Conservation (phyloP, 2,797 vertebrate species). For the Psittacula echo region DNA sequence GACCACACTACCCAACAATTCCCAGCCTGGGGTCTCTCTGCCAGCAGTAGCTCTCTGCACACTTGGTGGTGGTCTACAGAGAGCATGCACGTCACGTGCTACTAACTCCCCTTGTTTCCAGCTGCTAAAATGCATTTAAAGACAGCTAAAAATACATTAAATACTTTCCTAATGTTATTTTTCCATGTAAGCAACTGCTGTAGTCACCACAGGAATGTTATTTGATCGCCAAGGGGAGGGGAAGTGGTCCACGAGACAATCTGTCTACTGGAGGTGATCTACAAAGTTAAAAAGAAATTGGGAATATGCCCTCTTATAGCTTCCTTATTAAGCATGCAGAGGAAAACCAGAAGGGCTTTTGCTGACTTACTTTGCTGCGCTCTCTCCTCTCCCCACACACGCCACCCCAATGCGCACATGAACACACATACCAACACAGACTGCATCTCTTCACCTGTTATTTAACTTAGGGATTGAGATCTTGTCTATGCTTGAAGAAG, state of each 20-base stretch:
- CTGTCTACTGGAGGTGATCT: conserved; percentile 56
- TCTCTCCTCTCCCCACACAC: neutral
- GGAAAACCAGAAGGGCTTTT: neutral
- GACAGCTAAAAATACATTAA: conserved; percentile 73
- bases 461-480: neutral
- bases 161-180: conserved; percentile 71
- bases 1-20: neutral
- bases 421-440: neutral
- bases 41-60: neutral
- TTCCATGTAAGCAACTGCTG: conserved; percentile 73
- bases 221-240: conserved; percentile 60
- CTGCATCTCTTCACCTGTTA: neutral
- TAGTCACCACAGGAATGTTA: conserved; percentile 70
- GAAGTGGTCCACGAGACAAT: conserved; percentile 54
- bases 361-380: neutral
- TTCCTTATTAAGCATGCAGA: neutral
- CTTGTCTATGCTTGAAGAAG: neutral
- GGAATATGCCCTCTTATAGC: neutral
- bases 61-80: neutral
- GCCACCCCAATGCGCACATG: accelerated
- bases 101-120: conserved; percentile 47
- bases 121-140: conserved; percentile 71
- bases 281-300: conserved; percentile 30
- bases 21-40: neutral
- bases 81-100: conserved; percentile 10